Evolutionary conservation across 1,140 invertebrate genomes (phyloP).

Genomic region (Conus betulinus): DNA sequence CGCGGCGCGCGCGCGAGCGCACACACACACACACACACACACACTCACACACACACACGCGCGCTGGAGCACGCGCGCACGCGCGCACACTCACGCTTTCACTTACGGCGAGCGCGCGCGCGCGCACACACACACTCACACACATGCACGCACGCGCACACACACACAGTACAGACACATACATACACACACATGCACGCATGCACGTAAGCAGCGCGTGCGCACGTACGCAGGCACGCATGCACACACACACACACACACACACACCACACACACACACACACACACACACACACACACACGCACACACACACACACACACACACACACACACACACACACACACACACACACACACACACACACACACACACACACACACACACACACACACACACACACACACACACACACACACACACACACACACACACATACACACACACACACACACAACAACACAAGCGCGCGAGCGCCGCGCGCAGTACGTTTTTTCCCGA

Average conservation of each 20-base stretch:
- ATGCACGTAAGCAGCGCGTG: neutral
- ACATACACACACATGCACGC: neutral
- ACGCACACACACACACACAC: neutral
- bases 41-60: too few relatives aligned
- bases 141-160: neutral
- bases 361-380: neutral
- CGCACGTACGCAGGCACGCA: neutral
- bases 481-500: too few relatives aligned
- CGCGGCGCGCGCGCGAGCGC: too few relatives aligned
- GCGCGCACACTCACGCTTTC: too few relatives aligned
- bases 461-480: too few relatives aligned
- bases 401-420: neutral
- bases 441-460: slow-evolving; percentile 11
- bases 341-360: neutral
- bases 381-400: neutral
- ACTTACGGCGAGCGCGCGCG: too few relatives aligned
- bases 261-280: too few relatives aligned
- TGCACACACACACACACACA: neutral
- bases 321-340: slow-evolving; percentile 2
- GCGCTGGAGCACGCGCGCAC: too few relatives aligned
- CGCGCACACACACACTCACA: too few relatives aligned
- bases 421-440: slow-evolving; percentile 13
- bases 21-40: too few relatives aligned
- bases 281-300: too few relatives aligned
- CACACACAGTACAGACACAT: neutral